Evolutionary conservation across 2,797 vertebrate genomes (phyloP), one percentile per base, ranked within the genome.

Genomic region (Acanthornis magna): DNA sequence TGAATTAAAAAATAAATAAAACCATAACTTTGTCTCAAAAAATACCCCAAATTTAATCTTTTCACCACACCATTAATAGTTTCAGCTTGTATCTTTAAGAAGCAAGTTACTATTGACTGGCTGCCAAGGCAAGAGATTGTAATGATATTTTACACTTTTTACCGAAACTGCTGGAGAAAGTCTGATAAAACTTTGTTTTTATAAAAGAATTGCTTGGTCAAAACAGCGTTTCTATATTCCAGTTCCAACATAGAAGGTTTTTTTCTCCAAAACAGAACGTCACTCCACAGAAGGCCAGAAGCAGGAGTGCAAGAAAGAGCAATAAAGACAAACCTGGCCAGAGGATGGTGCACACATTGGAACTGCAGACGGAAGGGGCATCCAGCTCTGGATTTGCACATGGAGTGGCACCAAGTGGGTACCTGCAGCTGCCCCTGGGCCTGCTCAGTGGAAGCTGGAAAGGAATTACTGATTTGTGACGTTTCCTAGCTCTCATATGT

Each of bases 371-470:
- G 38, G 32, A 38, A 65, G 26, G 3, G 20, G 9, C 20, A 40
- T 61, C 16, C 58, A 47, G 30, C 26, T 68, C 38, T 53, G 65
- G 13, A 15, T 66, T 67, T 4, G 4, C 45, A 30, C 18, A 1
- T 0, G 4, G 1, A 22, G 5, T 32, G 43, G 16, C 25, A 11
- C 26, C 0, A 0, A 4, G 17, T 0, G 2, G 14, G 22, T 20
- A 2, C 22, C 54, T 68, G 84, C 21, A 48, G 48, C 62, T 76
- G 36, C 32, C 20, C 60, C 17, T 21, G 58, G 25, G 2, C 16
- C 40, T 11, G 3, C 11, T 11, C 43, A 14, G 20, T 7, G 34
- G 34, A 32, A 38, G 34, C 16, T 47, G 67, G 26, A 47, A 51
- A 43, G 13, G 0, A 2, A 57, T 58, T 54, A 47, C 19, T 18